Evolutionary conservation across 2,797 vertebrate species (phyloP).

Genomic region (Schizopygopsis malacanthus): DNA sequence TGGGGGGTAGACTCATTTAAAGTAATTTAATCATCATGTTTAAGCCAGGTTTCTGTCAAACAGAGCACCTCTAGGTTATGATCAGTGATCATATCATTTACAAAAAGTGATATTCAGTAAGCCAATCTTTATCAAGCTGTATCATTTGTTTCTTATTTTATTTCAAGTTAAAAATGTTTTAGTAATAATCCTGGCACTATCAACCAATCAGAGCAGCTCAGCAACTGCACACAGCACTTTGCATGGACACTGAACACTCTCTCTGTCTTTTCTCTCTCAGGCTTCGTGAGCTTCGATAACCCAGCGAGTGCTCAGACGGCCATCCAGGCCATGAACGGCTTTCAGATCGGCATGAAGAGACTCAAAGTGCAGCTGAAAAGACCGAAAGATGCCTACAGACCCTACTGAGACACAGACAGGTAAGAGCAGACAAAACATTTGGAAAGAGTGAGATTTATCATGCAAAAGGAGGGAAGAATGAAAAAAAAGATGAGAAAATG

Average conservation of each 20-base stretch:
- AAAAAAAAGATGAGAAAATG: not conserved
- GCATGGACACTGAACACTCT: not conserved
- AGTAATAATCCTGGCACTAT: not conserved
- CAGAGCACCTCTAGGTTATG: no score
- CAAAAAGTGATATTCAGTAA: no score
- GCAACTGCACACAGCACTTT: not conserved
- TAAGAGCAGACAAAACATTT: constrained; percentile 7
- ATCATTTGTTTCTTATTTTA: no score
- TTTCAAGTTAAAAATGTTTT: no score
- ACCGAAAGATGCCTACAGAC: constrained; percentile 97
- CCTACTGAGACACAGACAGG: constrained; percentile 85
- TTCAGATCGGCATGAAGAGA: constrained; percentile 90
- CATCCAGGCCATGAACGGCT: constrained; percentile 89
- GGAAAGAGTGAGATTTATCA: constrained; percentile 55
- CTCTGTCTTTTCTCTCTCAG: constrained; percentile 64
- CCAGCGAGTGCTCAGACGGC: constrained; percentile 86
- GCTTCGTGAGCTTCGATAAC: constrained; percentile 91
- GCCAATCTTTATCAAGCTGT: no score
- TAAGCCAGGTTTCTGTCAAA: no score
- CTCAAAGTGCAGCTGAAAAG: constrained; percentile 99
- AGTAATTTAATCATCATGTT: no score
- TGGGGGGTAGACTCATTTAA: no score
- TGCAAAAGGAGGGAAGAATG: not conserved
- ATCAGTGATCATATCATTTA: no score
- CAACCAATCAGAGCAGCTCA: not conserved